Evolutionary conservation across 2,888 invertebrate genomes (phyloP).

Genomic region (Bhutanitis thaidina): DNA sequence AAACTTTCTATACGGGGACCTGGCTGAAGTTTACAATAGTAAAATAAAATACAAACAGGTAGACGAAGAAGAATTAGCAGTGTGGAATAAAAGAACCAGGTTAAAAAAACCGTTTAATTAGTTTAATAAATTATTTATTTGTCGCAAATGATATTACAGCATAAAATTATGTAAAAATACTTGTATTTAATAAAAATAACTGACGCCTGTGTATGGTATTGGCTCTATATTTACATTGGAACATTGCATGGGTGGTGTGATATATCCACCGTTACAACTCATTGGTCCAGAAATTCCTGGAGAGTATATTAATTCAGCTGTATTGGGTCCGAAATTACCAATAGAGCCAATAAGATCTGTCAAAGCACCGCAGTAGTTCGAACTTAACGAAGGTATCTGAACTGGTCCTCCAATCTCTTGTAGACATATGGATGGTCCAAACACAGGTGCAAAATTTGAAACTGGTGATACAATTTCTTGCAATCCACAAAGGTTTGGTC

Average conservation of each 20-base stretch:
- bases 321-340: neutral
- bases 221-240: slow-evolving; percentile 11
- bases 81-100: too few species aligned
- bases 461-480: slow-evolving; percentile 8
- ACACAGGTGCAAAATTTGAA: neutral
- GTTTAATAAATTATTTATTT: too few species aligned
- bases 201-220: slow-evolving; percentile 11
- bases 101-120: too few species aligned
- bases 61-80: too few species aligned
- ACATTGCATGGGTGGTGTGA: neutral
- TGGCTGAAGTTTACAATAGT: too few species aligned
- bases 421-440: neutral
- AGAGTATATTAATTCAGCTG: slow-evolving; percentile 12
- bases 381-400: neutral
- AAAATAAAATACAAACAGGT: too few species aligned
- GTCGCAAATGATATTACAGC: too few species aligned
- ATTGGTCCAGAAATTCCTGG: slow-evolving; percentile 1
- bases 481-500: neutral
- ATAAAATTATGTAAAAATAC: too few species aligned
- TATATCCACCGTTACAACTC: neutral
- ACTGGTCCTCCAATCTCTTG: slow-evolving; percentile 1
- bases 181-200: slow-evolving; percentile 12
- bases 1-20: too few species aligned
- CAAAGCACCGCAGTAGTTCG: slow-evolving; percentile 4
- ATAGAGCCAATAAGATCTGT: slow-evolving; percentile 8